Conservation (phyloP, 2,888 invertebrate genomes). For the Temnothorax rugatulus region DNA sequence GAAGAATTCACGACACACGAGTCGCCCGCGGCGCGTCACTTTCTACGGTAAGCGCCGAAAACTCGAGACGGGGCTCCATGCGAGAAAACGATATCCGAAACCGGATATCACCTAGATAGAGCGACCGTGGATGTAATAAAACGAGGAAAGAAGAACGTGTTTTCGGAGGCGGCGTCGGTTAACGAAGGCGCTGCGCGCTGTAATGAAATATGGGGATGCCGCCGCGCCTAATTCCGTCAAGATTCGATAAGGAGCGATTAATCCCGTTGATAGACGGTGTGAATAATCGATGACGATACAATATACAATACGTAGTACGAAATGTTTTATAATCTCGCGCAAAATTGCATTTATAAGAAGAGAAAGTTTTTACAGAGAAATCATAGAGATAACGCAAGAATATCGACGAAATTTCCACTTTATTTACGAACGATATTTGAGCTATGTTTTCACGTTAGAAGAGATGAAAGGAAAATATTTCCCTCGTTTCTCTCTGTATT, state of each 20-base stretch:
- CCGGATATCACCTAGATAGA: slow-evolving; percentile 45
- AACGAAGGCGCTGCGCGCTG: background rate
- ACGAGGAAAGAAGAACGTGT: slow-evolving; percentile 19
- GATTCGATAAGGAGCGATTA: background rate
- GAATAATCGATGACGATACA: background rate
- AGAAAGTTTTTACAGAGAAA: background rate
- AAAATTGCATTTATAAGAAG: background rate
- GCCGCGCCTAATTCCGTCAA: background rate
- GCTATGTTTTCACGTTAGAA: background rate
- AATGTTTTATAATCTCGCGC: background rate
- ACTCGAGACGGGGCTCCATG: background rate
- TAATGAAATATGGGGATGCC: background rate
- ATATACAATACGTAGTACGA: no score
- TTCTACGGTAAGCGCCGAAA: slow-evolving; percentile 34
- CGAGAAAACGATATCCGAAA: slow-evolving; percentile 44
- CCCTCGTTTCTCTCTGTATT: background rate
- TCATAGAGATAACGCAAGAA: background rate
- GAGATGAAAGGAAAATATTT: background rate
- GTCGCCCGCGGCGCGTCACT: slow-evolving; percentile 28
- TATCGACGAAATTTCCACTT: background rate
- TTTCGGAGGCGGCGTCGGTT: background rate
- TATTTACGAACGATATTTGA: background rate
- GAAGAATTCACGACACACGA: slow-evolving; percentile 32
- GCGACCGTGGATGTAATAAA: background rate
- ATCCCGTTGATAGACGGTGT: background rate